phyloP scores from a whole-genome alignment of 2,113 vertebrate species.

The Proteles cristata region DNA sequence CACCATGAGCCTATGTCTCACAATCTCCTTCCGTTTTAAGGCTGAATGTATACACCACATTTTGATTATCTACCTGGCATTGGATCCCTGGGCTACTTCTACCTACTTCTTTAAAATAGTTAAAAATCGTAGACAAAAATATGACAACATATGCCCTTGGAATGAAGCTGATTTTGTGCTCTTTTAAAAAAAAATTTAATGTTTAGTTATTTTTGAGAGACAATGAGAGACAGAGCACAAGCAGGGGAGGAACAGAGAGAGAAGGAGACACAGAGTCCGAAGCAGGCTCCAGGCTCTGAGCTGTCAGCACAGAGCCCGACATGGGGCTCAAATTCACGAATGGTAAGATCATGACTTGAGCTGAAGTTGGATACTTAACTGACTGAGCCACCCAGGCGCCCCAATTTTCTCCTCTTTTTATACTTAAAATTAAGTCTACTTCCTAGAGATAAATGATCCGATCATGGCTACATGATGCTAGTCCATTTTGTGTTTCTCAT shows the following conservation, averaged over 20 bases:
- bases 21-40: neutral
- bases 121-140: neutral
- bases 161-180: neutral
- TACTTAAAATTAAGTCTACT: neutral
- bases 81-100: neutral
- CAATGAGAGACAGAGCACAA: no score
- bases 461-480: neutral
- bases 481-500: neutral
- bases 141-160: neutral
- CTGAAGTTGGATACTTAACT: no score
- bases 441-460: neutral
- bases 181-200: neutral
- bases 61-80: neutral
- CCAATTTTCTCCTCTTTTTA: neutral
- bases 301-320: no score
- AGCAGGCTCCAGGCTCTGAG: no score
- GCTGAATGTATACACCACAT: neutral
- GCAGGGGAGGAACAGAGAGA: no score
- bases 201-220: no score
- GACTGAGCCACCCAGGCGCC: no score
- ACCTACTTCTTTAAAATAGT: neutral
- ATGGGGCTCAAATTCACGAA: no score
- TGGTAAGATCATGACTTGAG: no score
- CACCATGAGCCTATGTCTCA: neutral
- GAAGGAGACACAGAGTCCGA: no score